Conservation (phyloP, 2,113 vertebrate species). For the Spizaetus ornatus region DNA sequence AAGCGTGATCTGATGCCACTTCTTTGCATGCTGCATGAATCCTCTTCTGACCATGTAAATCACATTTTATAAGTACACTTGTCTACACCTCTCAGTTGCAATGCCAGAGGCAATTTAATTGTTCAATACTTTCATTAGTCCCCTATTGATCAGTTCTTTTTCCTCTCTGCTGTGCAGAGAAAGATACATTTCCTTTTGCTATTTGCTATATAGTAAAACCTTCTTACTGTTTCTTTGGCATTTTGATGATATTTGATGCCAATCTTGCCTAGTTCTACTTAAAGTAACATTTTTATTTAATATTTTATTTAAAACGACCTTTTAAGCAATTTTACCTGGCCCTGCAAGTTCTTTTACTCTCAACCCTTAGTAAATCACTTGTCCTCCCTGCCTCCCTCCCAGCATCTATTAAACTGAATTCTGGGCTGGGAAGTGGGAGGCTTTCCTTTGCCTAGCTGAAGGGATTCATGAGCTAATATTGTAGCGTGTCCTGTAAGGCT, state of each 20-base stretch:
- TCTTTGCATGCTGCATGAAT: neutral
- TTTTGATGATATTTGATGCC: neutral
- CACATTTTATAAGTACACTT: conserved; percentile 12
- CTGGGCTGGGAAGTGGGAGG: neutral
- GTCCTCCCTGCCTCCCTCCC: neutral
- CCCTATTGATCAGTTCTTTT: neutral
- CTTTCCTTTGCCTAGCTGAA: neutral
- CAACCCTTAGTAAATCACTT: neutral
- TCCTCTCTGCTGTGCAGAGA: neutral
- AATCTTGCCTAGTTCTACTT: neutral
- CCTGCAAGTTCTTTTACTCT: neutral
- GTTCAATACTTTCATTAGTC: conserved; percentile 47
- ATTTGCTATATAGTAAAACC: conserved; percentile 11
- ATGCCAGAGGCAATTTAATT: conserved; percentile 50
- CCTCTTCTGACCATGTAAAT: conserved; percentile 56
- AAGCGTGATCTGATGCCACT: neutral
- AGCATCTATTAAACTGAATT: neutral
- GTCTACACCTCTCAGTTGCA: neutral
- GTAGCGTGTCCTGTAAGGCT: neutral
- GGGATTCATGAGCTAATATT: neutral
- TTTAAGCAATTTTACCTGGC: neutral
- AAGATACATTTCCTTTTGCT: conserved; percentile 11
- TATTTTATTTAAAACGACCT: neutral
- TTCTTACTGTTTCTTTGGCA: neutral
- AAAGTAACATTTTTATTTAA: neutral